phyloP scores from a whole-genome alignment of 2,888 invertebrate genomes.

The Ctena decussata region DNA sequence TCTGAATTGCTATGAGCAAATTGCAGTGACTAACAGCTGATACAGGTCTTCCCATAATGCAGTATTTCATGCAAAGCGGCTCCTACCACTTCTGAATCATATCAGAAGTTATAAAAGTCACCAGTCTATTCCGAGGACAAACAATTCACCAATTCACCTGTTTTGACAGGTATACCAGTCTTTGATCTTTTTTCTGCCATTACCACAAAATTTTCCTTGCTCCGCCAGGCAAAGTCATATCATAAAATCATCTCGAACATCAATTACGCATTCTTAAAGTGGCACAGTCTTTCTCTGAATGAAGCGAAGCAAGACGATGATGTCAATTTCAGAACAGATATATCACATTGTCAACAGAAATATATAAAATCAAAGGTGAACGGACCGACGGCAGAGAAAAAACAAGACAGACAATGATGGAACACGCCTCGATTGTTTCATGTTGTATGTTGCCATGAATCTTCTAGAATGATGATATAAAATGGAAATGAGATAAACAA shows the following conservation, averaged over 20 bases:
- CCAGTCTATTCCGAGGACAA: background rate
- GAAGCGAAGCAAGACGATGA: background rate
- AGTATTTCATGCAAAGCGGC: too few relatives aligned
- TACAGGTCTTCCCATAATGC: too few relatives aligned
- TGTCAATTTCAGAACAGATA: slow-evolving; percentile 5
- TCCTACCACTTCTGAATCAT: slow-evolving; percentile 12
- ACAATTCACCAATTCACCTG: slow-evolving; percentile 1
- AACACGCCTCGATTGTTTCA: background rate
- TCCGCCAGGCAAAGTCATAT: slow-evolving; percentile 11
- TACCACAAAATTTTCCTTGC: slow-evolving; percentile 10
- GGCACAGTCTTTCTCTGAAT: slow-evolving; percentile 11
- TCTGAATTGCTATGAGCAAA: too few relatives aligned
- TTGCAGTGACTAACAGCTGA: too few relatives aligned
- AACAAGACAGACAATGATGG: background rate
- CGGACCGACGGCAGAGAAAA: background rate
- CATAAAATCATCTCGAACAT: background rate
- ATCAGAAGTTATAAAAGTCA: slow-evolving; percentile 3
- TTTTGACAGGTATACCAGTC: slow-evolving; percentile 6
- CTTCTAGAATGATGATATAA: background rate
- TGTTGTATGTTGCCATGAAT: background rate
- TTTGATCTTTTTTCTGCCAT: slow-evolving; percentile 17
- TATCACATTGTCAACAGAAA: slow-evolving; percentile 5
- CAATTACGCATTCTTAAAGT: slow-evolving; percentile 9
- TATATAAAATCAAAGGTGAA: slow-evolving; percentile 6
- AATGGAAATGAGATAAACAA: too few relatives aligned